phyloP scores from a whole-genome alignment of 2,113 vertebrate species.

The Otocyon megalotis region DNA sequence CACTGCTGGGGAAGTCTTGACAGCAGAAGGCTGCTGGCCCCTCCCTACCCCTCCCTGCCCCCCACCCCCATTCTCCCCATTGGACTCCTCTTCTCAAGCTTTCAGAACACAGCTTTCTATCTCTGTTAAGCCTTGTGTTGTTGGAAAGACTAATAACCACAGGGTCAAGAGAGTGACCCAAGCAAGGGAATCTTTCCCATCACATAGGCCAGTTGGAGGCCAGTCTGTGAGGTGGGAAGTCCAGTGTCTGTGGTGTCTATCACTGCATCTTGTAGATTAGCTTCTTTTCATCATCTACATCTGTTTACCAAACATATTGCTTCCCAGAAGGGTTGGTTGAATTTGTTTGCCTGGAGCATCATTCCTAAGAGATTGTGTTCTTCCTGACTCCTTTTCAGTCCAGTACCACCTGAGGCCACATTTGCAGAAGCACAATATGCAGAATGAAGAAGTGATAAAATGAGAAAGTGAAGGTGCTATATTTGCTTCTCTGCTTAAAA shows the following conservation, averaged over 20 bases:
- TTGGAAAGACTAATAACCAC: neutral
- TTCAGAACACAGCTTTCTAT: neutral
- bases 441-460: neutral
- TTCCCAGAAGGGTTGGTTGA: neutral
- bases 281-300: neutral
- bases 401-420: neutral
- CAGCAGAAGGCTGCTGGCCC: neutral
- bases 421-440: neutral
- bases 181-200: neutral
- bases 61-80: accelerated
- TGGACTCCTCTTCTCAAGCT: neutral
- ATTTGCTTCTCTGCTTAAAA: neutral
- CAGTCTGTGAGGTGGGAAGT: neutral
- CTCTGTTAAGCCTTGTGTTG: neutral
- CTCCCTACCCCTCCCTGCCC: neutral
- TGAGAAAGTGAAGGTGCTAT: neutral
- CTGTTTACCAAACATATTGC: accelerated
- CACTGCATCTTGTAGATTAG: neutral
- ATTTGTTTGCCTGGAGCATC: neutral
- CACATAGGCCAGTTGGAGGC: neutral
- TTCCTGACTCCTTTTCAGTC: neutral
- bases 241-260: neutral
- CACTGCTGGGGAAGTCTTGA: accelerated
- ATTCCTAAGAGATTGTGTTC: neutral
- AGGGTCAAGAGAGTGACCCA: neutral